These are phyloP conservation scores for Paedocypris micromegethes DNA, from an alignment of 2,797 vertebrate genomes.

Conservation along the genomic window DNA sequence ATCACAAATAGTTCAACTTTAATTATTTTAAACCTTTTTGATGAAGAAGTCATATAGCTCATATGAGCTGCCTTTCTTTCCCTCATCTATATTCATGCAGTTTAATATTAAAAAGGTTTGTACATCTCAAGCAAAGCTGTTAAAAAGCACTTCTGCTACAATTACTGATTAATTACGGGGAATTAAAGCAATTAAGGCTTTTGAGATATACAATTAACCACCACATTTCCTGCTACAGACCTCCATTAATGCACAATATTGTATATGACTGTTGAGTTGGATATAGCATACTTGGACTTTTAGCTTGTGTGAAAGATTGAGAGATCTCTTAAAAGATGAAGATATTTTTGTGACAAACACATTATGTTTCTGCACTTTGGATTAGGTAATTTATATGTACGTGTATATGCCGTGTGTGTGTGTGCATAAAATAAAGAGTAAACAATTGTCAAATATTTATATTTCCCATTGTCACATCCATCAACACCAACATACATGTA, in stretches of 20 bases:
- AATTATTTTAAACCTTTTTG: slow-evolving; percentile 50
- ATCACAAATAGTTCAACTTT: slow-evolving; percentile 50
- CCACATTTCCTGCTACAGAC: slow-evolving; percentile 71
- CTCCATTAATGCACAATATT: slow-evolving; percentile 68
- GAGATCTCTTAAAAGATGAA: no score
- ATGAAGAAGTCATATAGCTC: slow-evolving; percentile 43
- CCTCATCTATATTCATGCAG: slow-evolving; percentile 76
- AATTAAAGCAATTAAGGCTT: slow-evolving; percentile 80
- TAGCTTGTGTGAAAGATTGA: no score
- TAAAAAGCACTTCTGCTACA: slow-evolving; percentile 69
- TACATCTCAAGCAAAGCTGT: slow-evolving; percentile 65
- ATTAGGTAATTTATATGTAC: neutral
- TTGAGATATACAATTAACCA: slow-evolving; percentile 79
- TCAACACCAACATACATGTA: neutral
- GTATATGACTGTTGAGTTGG: slow-evolving; percentile 61
- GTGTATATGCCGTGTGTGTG: no score
- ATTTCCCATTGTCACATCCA: neutral
- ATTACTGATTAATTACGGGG: slow-evolving; percentile 82
- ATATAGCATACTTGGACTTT: slow-evolving; percentile 51
- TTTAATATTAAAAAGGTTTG: slow-evolving; percentile 74
- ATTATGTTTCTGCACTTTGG: neutral
- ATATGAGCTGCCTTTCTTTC: slow-evolving; percentile 33
- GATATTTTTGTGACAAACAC: neutral
- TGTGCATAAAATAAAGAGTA: no score
- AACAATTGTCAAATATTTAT: slow-evolving; percentile 16